Evolutionary conservation across 2,888 invertebrate species (phyloP), one percentile per base, ranked within the genome.

Genomic region (Atrina japonica): DNA sequence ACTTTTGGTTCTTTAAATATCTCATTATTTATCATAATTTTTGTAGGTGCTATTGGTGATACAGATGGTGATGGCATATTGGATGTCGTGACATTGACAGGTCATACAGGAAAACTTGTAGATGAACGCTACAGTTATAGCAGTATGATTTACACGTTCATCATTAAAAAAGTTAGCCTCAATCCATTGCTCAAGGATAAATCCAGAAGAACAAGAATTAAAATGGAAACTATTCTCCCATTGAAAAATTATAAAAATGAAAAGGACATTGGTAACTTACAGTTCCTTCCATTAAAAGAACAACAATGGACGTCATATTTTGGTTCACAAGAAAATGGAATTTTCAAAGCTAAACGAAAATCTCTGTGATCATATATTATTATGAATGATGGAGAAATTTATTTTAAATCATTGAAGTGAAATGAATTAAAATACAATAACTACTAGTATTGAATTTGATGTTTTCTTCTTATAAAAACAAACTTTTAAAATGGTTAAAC

Each of bases 31-130:
- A 27, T n/a, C n/a, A n/a, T n/a, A n/a, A n/a, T n/a, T 53, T 16
- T 47, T 45, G 11, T 40, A 73, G 73, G 49, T 50, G 67, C 73
- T 14, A 25, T 73, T 21, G 73, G 68, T 11, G 73, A 73, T 56
- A 55, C 68, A 0, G 73, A 68, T 60, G 73, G 66, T 0, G 72
- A 66, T 41, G 69, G 69, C 3, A 50, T 35, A 21, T 21, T 68
- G 29, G 71, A 71, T 18, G 6, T 61, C n/a, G 61, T 71, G 25
- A 41, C 50, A 16, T 5, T 75, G 18, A 27, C 52, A 18, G 45
- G 30, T n/a, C 29, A 52, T 16, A 21, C 52, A 11, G 70, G 64
- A 50, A 58, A 61, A 21, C 29, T 29, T 23, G 64, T 72, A 3
- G 67, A 66, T 18, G 40, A 35, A 25, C 47, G 64, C 0, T 72